These are phyloP conservation scores for Octopus sinensis DNA, from an alignment of 1,140 invertebrate genomes.

Conservation along the genomic window DNA sequence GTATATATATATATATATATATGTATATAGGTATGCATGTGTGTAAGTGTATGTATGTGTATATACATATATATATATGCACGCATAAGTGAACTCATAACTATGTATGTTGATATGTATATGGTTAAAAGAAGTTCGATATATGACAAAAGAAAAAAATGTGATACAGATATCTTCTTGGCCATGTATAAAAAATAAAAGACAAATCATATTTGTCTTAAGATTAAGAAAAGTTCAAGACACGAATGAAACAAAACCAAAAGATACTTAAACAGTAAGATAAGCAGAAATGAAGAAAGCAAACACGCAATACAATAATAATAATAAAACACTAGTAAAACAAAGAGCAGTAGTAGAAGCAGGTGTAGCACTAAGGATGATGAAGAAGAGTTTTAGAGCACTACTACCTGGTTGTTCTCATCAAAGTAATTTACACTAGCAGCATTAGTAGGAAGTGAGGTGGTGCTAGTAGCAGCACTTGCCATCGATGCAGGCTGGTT, in stretches of 20 bases:
- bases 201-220: too few relatives aligned
- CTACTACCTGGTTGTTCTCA: slow-evolving; percentile 85
- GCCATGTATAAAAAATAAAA: too few relatives aligned
- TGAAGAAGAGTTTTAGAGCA: slow-evolving; percentile 2
- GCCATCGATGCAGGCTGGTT: slow-evolving; percentile 34
- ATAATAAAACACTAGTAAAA: not conserved
- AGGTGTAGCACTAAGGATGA: not conserved
- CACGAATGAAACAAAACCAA: not conserved
- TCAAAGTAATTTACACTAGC: slow-evolving; percentile 92
- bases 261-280: not conserved
- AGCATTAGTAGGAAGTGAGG: slow-evolving; percentile 76
- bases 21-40: too few relatives aligned
- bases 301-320: not conserved
- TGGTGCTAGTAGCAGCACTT: slow-evolving; percentile 48
- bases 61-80: too few relatives aligned
- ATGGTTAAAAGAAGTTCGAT: too few relatives aligned
- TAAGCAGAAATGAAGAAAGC: not conserved
- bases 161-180: too few relatives aligned
- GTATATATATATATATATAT: too few relatives aligned
- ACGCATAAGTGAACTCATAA: too few relatives aligned
- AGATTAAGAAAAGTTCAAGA: too few relatives aligned
- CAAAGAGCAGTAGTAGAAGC: not conserved
- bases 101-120: too few relatives aligned
- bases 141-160: too few relatives aligned
- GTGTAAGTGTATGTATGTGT: too few relatives aligned